These are phyloP conservation scores for Augochlorella aurata DNA, from an alignment of 2,888 invertebrate species.

Conservation along the genomic window DNA sequence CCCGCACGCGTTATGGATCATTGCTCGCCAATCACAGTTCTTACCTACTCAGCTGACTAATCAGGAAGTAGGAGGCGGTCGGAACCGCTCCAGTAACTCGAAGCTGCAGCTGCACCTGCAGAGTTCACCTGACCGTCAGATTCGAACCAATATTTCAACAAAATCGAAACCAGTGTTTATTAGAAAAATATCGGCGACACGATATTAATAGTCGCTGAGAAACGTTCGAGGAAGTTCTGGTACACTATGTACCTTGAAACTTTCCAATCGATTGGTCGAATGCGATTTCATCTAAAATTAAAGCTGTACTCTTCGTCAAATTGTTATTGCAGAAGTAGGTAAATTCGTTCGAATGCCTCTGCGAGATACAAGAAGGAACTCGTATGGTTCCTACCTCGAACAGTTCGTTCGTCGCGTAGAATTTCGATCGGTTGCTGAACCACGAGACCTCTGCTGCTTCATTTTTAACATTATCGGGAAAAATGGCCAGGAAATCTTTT, in stretches of 20 bases:
- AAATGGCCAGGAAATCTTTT: neutral
- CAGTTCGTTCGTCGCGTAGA: neutral
- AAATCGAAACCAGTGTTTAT: neutral
- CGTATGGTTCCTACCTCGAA: neutral
- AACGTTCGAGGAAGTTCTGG: neutral
- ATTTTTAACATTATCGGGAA: constrained; percentile 8
- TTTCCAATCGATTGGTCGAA: no score
- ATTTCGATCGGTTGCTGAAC: neutral
- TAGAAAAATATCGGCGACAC: neutral
- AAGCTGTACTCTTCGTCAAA: neutral
- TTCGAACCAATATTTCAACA: neutral
- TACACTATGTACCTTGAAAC: neutral
- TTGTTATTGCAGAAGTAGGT: neutral
- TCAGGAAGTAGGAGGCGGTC: constrained; percentile 11
- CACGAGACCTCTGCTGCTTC: neutral
- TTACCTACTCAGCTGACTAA: constrained; percentile 2
- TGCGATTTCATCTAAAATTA: neutral
- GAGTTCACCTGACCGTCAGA: neutral
- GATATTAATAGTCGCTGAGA: neutral
- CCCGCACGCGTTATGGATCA: neutral
- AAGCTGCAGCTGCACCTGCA: neutral
- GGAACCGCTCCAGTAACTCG: neutral
- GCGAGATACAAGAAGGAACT: neutral
- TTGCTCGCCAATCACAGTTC: constrained; percentile 12
- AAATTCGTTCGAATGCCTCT: neutral